A percentile compares a stretch with the other conserved stretches of the same genome.
phyloP scores from a whole-genome alignment of 2,113 vertebrate genomes.

The Anthoscopus minutus region DNA sequence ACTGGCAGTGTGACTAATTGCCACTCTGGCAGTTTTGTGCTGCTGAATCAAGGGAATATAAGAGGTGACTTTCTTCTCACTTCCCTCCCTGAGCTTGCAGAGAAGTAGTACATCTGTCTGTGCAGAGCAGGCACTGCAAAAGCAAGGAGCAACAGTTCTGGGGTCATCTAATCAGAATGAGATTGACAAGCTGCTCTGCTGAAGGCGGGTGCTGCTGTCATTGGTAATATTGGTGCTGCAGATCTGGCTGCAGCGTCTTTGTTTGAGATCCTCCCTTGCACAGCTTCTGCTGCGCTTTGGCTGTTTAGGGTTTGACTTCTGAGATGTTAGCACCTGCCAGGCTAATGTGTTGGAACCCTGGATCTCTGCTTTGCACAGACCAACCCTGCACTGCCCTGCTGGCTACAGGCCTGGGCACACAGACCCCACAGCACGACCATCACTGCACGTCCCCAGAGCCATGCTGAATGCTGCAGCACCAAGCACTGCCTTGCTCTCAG shows the following conservation, averaged over 20 bases:
- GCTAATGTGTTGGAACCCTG: not conserved
- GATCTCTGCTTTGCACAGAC: not conserved
- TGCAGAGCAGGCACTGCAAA: not conserved
- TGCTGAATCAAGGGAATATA: not conserved
- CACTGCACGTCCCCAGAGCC: fast-evolving
- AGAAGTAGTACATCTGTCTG: not conserved
- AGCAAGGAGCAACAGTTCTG: not conserved
- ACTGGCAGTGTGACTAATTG: not conserved
- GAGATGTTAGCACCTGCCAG: not conserved
- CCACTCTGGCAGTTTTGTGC: not conserved
- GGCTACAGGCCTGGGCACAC: fast-evolving
- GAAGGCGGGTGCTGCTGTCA: not conserved
- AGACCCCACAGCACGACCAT: fast-evolving
- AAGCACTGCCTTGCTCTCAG: not conserved
- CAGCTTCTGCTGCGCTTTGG: not conserved
- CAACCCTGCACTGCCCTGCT: not conserved
- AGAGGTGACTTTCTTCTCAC: not conserved
- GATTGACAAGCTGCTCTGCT: not conserved
- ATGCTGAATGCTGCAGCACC: not conserved
- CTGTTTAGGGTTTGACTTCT: not conserved
- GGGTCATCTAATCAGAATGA: not conserved
- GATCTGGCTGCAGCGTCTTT: not conserved
- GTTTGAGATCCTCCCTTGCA: not conserved
- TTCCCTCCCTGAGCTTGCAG: not conserved
- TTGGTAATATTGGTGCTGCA: not conserved